These are phyloP conservation scores for Hoplostethus mediterraneus DNA, from an alignment of 2,797 vertebrate species.

Conservation along the genomic window DNA sequence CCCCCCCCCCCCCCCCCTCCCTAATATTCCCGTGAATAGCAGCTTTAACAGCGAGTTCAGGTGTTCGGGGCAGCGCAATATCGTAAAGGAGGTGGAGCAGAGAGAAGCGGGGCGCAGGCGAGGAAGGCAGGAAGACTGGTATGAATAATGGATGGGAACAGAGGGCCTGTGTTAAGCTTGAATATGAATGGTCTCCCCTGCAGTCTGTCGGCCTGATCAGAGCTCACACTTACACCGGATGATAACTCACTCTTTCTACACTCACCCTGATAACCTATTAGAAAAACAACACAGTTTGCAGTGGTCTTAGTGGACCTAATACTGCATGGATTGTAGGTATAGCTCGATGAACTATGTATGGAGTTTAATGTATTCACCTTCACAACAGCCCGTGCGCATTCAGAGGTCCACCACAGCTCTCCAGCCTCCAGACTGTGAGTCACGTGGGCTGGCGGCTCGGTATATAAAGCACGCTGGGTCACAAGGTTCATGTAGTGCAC, in stretches of 20 bases:
- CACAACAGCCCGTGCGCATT: not conserved
- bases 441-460: not conserved
- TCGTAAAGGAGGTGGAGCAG: constrained; percentile 45
- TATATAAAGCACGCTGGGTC: not conserved
- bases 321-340: constrained; percentile 1
- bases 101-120: constrained; percentile 7
- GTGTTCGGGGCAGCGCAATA: constrained; percentile 32
- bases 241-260: constrained; percentile 55
- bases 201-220: constrained; percentile 71
- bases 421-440: constrained; percentile 2
- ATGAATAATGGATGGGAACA: constrained; percentile 76
- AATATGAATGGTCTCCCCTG: constrained; percentile 77
- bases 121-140: constrained; percentile 45
- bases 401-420: not conserved
- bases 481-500: no score
- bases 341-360: not conserved
- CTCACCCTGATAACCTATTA: constrained; percentile 47
- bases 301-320: not conserved
- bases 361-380: constrained; percentile 1
- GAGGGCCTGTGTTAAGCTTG: constrained; percentile 66
- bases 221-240: constrained; percentile 71
- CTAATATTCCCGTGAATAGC: constrained; percentile 67
- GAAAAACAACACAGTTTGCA: not conserved
- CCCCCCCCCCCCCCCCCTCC: constrained; percentile 47
- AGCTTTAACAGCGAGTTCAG: constrained; percentile 59